These are phyloP conservation scores for Ceyx melanurus DNA, from an alignment of 2,113 vertebrate genomes.

Conservation along the genomic window DNA sequence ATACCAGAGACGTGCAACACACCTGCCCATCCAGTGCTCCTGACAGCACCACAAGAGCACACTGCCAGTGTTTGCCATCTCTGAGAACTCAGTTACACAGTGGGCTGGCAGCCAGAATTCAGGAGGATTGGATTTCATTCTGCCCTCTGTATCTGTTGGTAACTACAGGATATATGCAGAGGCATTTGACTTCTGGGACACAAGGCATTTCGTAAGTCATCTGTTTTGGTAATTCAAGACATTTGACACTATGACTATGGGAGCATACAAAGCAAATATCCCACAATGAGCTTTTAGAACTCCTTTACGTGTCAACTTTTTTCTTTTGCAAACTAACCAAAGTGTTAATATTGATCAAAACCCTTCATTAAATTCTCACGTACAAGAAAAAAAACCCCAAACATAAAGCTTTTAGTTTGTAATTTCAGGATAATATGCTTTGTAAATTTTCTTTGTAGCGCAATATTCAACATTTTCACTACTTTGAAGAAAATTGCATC, in stretches of 20 bases:
- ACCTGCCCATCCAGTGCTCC: neutral
- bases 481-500: neutral
- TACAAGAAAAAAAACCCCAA: neutral
- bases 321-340: neutral
- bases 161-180: neutral
- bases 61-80: neutral
- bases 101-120: neutral
- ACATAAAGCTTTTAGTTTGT: neutral
- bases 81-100: constrained; percentile 23
- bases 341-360: neutral
- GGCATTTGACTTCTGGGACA: neutral
- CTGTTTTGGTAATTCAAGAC: constrained; percentile 7
- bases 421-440: neutral
- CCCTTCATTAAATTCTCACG: neutral
- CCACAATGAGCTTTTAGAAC: neutral
- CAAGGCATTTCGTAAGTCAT: neutral
- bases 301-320: neutral
- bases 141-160: neutral
- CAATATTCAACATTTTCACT: neutral
- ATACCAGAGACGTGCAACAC: neutral
- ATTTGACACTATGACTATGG: neutral
- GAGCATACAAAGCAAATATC: neutral
- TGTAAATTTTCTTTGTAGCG: neutral
- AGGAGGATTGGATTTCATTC: constrained; percentile 8
- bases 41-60: neutral